A percentile compares a stretch with the other conserved stretches of the same genome.
Conservation (phyloP, 2,888 invertebrate genomes). For the Coecobrya sp. region DNA sequence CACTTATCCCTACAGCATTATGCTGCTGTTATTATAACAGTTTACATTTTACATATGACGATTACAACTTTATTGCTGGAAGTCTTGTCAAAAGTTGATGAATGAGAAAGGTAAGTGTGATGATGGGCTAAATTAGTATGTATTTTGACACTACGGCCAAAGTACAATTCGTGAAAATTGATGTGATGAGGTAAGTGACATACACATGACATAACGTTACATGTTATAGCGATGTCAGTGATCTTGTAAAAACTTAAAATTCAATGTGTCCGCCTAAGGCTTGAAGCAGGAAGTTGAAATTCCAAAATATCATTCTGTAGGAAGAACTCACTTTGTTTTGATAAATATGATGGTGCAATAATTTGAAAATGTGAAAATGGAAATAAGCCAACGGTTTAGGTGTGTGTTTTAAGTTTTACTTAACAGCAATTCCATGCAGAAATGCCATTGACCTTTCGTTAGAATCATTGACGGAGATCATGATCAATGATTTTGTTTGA, state of each 20-base stretch:
- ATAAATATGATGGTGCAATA: not conserved
- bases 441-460: slow-evolving; percentile 58
- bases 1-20: not conserved
- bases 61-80: not conserved
- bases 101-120: not conserved
- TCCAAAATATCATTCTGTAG: no score
- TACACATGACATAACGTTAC: no score
- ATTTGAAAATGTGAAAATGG: not conserved
- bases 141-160: no score
- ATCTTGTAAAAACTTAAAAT: no score
- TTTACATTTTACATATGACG: no score
- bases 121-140: not conserved
- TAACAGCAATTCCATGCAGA: not conserved
- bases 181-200: no score
- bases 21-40: no score
- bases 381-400: not conserved
- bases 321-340: no score
- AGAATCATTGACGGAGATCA: slow-evolving; percentile 36
- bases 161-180: no score
- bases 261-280: no score
- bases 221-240: no score
- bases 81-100: not conserved
- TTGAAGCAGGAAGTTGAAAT: no score
- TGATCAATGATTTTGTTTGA: slow-evolving; percentile 40
- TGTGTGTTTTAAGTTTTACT: not conserved